Evolutionary conservation across 1,140 invertebrate species (phyloP), one percentile per base, ranked within the genome.

Genomic region (Chymomyza costata): DNA sequence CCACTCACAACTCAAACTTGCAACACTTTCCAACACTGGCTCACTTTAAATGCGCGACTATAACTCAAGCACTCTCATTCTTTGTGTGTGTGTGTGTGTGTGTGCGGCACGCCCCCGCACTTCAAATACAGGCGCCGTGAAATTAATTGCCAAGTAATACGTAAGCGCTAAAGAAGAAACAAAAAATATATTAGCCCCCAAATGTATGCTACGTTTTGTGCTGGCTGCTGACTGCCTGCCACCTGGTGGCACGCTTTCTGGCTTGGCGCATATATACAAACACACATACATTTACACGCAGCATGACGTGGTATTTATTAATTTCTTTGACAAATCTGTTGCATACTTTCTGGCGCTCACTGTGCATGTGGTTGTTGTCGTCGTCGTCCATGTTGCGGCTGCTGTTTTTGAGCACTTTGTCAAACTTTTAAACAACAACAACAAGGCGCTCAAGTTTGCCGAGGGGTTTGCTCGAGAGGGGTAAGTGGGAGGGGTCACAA

Each of bases 271-370:
- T 14, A 34, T 13, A 25, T 34, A 34, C 32, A 34, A 10, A 31
- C 31, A n/a, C n/a, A n/a, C n/a, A n/a, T n/a, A n/a, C n/a, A n/a
- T n/a, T n/a, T n/a, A n/a, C n/a, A 32, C 73, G 28, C 73, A 55
- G 73, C 73, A 61, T 80, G 73, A 80, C 64, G 68, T 65, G 64
- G 73, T 80, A 73, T 80, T 80, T 81, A 80, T 80, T 80, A 81
- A 80, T 80, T 80, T 80, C 73, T 62, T 80, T 80, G 73, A 81
- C 73, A 80, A 80, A 80, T 81, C 73, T 80, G 74, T 81, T 80
- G 73, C 57, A 57, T 68, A 64, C 62, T 60, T 60, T 61, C 39
- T 32, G 46, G 58, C 56, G 59, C 47, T 53, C 70, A 74, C 59
- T 34, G 13, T 34, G 54, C 60, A 51, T 44, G 45, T 35, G 38